A percentile compares a stretch with the other conserved stretches of the same genome.
phyloP scores from a whole-genome alignment of 2,888 invertebrate species.

The Hemithea aestivaria region DNA sequence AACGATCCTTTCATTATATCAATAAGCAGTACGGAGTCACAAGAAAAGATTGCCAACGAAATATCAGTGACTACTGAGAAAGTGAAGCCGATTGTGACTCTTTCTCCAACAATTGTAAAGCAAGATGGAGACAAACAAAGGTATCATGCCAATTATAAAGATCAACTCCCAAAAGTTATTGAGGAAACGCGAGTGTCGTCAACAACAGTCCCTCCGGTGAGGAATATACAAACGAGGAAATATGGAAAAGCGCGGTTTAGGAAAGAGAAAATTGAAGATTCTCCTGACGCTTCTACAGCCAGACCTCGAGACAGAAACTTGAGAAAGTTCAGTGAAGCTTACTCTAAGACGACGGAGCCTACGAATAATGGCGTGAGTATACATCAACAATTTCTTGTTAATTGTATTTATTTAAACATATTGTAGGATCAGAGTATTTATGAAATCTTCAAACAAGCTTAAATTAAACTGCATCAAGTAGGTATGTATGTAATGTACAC shows the following conservation, averaged over 20 bases:
- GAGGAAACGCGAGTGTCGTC: conserved; percentile 39
- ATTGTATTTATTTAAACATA: no score
- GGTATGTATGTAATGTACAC: no score
- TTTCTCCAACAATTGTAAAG: conserved; percentile 35
- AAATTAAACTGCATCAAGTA: no score
- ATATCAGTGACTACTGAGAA: conserved; percentile 39
- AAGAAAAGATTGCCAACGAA: conserved; percentile 51
- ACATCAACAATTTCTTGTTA: no score
- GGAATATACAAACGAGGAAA: conserved; percentile 62
- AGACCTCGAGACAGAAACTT: conserved; percentile 47
- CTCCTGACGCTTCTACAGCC: conserved; percentile 34
- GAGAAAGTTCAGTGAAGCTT: conserved; percentile 59
- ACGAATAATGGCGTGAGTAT: conserved; percentile 68
- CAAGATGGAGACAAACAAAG: conserved; percentile 46
- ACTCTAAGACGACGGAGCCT: conserved; percentile 62
- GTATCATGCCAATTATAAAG: conserved; percentile 64
- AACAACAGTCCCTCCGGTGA: conserved; percentile 48
- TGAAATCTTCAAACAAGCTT: no score
- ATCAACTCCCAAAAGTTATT: conserved; percentile 34
- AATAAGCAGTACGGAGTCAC: conserved; percentile 59
- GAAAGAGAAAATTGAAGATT: conserved; percentile 38
- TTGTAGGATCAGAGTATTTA: no score
- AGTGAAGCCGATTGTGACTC: conserved; percentile 40
- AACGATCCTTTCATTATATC: conserved; percentile 53
- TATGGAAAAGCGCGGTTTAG: conserved; percentile 39